Evolutionary conservation across 1,140 invertebrate genomes (phyloP), one percentile per base, ranked within the genome.

Genomic region (Phenacoccus solenopsis): DNA sequence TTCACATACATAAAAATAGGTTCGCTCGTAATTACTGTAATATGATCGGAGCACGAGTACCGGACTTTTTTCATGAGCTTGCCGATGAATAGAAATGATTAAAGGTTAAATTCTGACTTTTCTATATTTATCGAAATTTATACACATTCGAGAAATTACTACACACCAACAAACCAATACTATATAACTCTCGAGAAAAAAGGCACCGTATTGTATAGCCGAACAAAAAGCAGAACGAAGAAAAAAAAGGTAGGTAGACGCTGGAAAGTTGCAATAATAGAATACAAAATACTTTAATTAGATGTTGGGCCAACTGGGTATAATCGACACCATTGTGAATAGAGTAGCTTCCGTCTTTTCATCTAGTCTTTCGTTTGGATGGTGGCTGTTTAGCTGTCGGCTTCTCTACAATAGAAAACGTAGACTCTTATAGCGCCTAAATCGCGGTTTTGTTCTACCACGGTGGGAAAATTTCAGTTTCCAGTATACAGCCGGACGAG

Each of bases 201-300:
- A n/a, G n/a, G n/a, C n/a, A n/a, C 12, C 2, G 38, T 49, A 49
- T 49, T 49, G 38, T 49, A n/a, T 49, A 49, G 3, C 20, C 5
- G 38, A 49, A 49, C 38, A 49, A 49, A 49, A 49, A 49, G 16
- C 13, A 49, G 16, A 16, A 16, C 5, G 20, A 2, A 49, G 16
- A n/a, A n/a, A 49, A n/a, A 9, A 49, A 49, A 49, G 16, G 20
- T 16, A 49, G 5, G 38, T 49, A 49, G 38, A 49, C 38, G 38
- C 5, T 49, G 38, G 38, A 49, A 49, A 49, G 38, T 49, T 49
- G 38, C 38, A 49, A 49, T 49, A 49, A 49, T 49, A 49, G 38
- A 49, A 49, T 49, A 49, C 38, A 49, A 49, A 49, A 49, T 49
- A 49, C 38, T 49, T 49, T 49, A 49, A 49, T 49, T 49, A 49